These are phyloP conservation scores for Limonius californicus DNA, from an alignment of 1,140 invertebrate species.

Conservation along the genomic window DNA sequence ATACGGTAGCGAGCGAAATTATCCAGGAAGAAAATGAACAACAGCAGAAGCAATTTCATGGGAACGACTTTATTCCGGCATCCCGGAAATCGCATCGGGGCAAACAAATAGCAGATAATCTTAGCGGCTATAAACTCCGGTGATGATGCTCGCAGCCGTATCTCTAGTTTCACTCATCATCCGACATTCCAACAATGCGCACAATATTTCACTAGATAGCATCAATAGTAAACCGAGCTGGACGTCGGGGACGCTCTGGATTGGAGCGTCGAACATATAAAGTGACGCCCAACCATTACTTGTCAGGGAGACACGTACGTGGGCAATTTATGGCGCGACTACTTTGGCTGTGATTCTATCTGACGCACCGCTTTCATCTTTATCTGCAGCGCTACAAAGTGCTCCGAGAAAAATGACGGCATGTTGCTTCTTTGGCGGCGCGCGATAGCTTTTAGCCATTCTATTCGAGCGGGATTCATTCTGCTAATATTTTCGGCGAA, in stretches of 20 bases:
- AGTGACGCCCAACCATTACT: slow-evolving; percentile 17
- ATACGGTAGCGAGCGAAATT: too few species aligned
- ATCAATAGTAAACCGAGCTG: slow-evolving; percentile 9
- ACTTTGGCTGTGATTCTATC: slow-evolving; percentile 16
- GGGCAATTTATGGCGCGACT: slow-evolving; percentile 11
- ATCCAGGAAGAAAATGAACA: background rate
- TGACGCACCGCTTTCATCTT: slow-evolving; percentile 12
- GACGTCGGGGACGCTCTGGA: slow-evolving; percentile 7
- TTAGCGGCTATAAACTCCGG: background rate
- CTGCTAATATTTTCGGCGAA: slow-evolving; percentile 1
- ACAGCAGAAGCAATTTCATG: background rate
- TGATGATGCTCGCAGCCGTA: slow-evolving; percentile 2
- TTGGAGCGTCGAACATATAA: slow-evolving; percentile 14
- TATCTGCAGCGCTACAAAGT: slow-evolving; percentile 1
- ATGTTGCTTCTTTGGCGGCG: slow-evolving; percentile 8
- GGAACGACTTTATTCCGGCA: background rate
- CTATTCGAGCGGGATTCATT: background rate
- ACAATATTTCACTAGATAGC: slow-evolving; percentile 11
- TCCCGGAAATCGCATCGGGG: background rate
- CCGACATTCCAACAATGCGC: slow-evolving; percentile 11
- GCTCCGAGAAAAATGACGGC: slow-evolving; percentile 12
- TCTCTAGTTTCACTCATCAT: slow-evolving; percentile 12
- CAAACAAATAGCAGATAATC: slow-evolving; percentile 11
- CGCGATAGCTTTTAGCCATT: background rate
- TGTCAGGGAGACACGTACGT: slow-evolving; percentile 14